These are phyloP conservation scores for Pterocles gutturalis DNA, from an alignment of 2,113 vertebrate genomes.

Conservation along the genomic window DNA sequence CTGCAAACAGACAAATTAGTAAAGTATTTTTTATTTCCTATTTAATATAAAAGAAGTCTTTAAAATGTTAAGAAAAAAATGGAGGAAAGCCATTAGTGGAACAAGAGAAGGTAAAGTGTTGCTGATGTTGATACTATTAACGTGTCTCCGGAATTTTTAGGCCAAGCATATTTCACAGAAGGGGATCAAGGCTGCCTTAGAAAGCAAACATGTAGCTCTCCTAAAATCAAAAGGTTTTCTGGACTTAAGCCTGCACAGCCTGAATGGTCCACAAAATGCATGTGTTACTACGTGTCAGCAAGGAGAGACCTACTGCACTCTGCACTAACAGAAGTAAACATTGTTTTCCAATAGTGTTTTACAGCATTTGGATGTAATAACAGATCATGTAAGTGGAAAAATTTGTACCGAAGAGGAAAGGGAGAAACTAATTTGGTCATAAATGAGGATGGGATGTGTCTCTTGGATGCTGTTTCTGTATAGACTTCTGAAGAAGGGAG, in stretches of 20 bases:
- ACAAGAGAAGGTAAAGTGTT: background rate
- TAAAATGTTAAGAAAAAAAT: background rate
- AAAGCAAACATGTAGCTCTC: background rate
- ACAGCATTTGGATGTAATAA: background rate
- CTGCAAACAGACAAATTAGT: background rate
- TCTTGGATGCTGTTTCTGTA: background rate
- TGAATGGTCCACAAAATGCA: background rate
- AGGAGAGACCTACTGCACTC: background rate
- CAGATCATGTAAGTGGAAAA: background rate
- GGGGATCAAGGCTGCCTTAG: background rate
- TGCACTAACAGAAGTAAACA: background rate
- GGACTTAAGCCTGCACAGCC: background rate
- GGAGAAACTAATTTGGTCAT: background rate
- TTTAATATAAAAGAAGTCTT: background rate
- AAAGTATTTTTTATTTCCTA: background rate
- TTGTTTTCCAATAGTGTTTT: background rate
- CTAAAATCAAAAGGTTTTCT: background rate
- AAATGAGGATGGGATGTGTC: background rate
- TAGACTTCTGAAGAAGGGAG: background rate
- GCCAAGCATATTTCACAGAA: background rate
- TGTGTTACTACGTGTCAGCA: background rate
- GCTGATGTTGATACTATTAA: background rate
- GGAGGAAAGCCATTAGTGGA: background rate
- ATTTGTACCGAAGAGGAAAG: background rate
- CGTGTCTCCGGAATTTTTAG: background rate